Evolutionary conservation across 2,797 vertebrate species (phyloP).

Genomic region (Capromys pilorides): DNA sequence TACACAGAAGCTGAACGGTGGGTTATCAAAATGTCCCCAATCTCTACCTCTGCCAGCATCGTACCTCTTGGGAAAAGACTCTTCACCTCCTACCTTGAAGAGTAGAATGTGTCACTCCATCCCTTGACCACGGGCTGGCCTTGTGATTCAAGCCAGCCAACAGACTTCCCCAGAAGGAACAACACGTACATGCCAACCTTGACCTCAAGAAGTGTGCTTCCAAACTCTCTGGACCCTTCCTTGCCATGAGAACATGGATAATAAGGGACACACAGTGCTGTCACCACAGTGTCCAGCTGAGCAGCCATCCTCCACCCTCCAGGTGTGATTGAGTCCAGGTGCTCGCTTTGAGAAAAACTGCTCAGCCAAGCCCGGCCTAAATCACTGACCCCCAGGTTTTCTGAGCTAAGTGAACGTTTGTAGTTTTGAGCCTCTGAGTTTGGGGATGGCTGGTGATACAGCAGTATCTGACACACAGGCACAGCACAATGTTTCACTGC

Average conservation of each 20-base stretch:
- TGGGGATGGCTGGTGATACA: neutral
- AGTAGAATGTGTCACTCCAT: neutral
- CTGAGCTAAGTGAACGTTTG: neutral
- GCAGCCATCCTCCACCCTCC: neutral
- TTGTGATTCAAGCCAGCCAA: conserved; percentile 15
- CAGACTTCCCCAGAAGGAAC: neutral
- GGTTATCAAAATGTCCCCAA: neutral
- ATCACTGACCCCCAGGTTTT: neutral
- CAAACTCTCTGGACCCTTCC: neutral
- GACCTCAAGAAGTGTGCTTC: neutral
- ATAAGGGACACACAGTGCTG: neutral
- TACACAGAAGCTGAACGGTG: neutral
- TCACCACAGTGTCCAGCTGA: neutral
- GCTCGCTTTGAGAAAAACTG: neutral
- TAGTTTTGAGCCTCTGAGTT: neutral
- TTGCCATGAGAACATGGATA: neutral
- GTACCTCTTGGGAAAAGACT: neutral
- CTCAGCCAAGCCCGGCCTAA: conserved; percentile 2
- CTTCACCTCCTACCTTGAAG: conserved; percentile 42
- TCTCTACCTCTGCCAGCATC: neutral
- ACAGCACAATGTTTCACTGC: neutral
- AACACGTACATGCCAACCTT: neutral
- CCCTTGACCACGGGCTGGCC: neutral
- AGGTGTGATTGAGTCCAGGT: neutral
- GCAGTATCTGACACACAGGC: neutral